A percentile compares a stretch with the other conserved stretches of the same genome.
phyloP scores from a whole-genome alignment of 2,797 vertebrate species.

The Tinamus major region DNA sequence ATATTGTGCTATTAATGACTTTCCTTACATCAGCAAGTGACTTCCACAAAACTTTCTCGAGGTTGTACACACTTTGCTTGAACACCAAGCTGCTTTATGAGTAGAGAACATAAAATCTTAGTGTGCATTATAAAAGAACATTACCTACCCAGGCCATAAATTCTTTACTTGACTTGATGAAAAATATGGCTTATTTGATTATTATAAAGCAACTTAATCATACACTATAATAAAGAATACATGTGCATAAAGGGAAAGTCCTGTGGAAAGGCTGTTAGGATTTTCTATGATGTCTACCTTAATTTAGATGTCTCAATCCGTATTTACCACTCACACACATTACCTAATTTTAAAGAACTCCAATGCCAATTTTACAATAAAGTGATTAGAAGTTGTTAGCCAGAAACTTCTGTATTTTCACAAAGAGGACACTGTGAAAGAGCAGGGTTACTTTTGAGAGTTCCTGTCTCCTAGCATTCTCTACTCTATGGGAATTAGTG shows the following conservation, averaged over 20 bases:
- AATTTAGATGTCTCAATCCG: neutral
- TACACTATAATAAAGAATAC: neutral
- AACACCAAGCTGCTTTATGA: neutral
- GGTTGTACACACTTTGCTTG: neutral
- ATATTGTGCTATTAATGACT: neutral
- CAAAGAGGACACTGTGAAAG: neutral
- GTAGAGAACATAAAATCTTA: neutral
- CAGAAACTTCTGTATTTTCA: neutral
- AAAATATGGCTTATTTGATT: neutral
- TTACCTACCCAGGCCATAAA: neutral
- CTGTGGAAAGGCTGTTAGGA: neutral
- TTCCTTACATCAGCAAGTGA: neutral
- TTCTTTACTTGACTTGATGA: neutral
- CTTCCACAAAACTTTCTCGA: slow-evolving; percentile 4
- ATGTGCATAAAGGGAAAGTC: neutral
- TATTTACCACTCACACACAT: neutral
- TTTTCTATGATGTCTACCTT: neutral
- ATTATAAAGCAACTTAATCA: neutral
- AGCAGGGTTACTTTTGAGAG: neutral
- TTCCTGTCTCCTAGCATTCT: neutral
- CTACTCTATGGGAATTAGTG: neutral
- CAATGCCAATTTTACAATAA: neutral
- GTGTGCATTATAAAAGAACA: neutral
- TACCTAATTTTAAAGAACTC: neutral
- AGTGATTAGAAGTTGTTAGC: neutral